Conservation (phyloP, 2,113 vertebrate species). For the Boleophthalmus pectinirostris region DNA sequence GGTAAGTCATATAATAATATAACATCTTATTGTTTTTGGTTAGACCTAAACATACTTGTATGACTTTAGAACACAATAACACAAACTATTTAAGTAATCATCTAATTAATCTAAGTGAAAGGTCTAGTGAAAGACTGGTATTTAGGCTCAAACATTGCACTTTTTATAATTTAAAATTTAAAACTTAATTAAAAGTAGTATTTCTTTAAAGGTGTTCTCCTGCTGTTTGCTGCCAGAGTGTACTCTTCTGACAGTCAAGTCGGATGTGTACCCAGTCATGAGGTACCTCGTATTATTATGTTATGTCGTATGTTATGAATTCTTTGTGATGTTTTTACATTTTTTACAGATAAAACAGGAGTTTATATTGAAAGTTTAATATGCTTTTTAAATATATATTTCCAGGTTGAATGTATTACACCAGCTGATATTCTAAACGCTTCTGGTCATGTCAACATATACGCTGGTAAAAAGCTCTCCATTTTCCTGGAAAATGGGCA, state of each 20-base stretch:
- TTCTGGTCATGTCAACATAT: slow-evolving; percentile 17
- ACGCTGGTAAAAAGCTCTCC: slow-evolving; percentile 42
- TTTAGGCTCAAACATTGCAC: background rate
- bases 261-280: slow-evolving; percentile 14
- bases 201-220: slow-evolving; percentile 44
- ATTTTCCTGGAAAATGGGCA: slow-evolving; percentile 33
- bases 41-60: background rate
- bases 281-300: slow-evolving; percentile 50
- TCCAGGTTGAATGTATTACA: slow-evolving; percentile 45
- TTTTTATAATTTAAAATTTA: too few species aligned
- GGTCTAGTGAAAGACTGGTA: background rate
- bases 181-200: background rate
- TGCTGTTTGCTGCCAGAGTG: slow-evolving; percentile 35
- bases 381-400: slow-evolving; percentile 1
- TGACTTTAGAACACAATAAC: background rate
- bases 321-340: background rate
- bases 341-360: background rate
- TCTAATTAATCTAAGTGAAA: background rate
- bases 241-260: slow-evolving; percentile 9
- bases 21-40: background rate
- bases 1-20: slow-evolving; percentile 51
- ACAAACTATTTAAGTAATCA: background rate
- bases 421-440: slow-evolving; percentile 25
- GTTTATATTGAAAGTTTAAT: background rate
- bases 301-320: background rate